Evolutionary conservation across 1,140 invertebrate genomes (phyloP).

Genomic region (Oncopodura yosiiana): DNA sequence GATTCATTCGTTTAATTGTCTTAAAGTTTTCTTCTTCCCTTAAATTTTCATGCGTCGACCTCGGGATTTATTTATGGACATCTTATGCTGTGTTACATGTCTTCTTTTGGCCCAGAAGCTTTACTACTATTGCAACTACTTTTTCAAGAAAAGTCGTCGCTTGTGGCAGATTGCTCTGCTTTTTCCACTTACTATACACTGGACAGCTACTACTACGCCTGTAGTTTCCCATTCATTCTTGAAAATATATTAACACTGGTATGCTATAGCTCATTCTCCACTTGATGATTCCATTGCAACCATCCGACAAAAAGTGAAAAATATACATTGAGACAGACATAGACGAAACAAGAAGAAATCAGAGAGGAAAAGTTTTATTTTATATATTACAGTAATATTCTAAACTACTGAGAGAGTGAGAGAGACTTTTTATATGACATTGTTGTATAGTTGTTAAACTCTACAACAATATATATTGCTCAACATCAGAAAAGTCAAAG

Average conservation of each 20-base stretch:
- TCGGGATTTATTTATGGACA: constrained; percentile 27
- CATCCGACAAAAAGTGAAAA: constrained; percentile 8
- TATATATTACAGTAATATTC: background rate
- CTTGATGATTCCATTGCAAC: constrained; percentile 12
- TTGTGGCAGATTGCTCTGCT: background rate
- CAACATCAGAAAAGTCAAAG: too few species aligned
- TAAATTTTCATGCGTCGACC: constrained; percentile 32
- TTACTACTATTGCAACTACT: background rate
- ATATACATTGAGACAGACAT: constrained; percentile 1
- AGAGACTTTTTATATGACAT: background rate
- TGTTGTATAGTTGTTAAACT: too few species aligned
- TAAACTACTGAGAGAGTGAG: background rate
- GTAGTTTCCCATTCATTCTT: too few species aligned
- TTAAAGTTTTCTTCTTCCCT: constrained; percentile 32
- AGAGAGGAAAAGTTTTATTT: background rate
- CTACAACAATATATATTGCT: too few species aligned
- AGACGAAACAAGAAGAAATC: constrained; percentile 6
- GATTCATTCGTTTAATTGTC: constrained; percentile 35
- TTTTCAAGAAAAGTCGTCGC: background rate
- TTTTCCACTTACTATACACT: background rate
- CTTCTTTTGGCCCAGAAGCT: background rate
- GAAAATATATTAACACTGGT: too few species aligned
- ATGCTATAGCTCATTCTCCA: constrained; percentile 6
- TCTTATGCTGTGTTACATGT: background rate
- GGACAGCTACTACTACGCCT: too few species aligned